phyloP scores from a whole-genome alignment of 1,140 invertebrate species.

The Phocides pigmalion region DNA sequence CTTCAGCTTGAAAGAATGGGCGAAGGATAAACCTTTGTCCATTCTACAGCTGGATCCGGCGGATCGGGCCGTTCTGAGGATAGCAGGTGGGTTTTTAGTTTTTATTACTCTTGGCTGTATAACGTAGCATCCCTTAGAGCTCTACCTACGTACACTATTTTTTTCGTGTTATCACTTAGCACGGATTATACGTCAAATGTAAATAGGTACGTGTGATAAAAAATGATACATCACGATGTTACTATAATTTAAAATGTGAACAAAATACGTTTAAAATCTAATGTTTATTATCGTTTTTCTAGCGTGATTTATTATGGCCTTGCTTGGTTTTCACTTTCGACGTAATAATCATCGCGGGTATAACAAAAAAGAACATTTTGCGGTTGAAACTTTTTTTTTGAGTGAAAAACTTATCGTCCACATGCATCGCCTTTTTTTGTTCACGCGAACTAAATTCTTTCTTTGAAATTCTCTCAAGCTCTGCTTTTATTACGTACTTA shows the following conservation, averaged over 20 bases:
- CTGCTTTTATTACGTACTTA: too few relatives aligned
- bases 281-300: constrained; percentile 21
- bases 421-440: not conserved
- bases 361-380: constrained; percentile 7
- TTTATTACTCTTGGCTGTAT: constrained; percentile 2
- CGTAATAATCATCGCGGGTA: constrained; percentile 25
- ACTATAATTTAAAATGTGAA: constrained; percentile 10
- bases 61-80: constrained; percentile 96
- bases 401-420: not conserved
- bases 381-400: constrained; percentile 3
- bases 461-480: not conserved
- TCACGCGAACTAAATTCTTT: not conserved
- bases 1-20: constrained; percentile 96
- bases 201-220: constrained; percentile 22
- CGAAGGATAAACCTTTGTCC: constrained; percentile 96
- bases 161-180: constrained; percentile 39
- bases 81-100: constrained; percentile 95
- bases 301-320: constrained; percentile 26
- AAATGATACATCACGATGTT: constrained; percentile 6
- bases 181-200: constrained; percentile 23
- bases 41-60: constrained; percentile 97
- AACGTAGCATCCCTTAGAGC: not conserved
- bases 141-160: constrained; percentile 12
- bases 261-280: constrained; percentile 15
- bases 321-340: constrained; percentile 27